Base-by-base conservation (phyloP, 2,888 invertebrate species). In the Hyposoter didymator region DNA sequence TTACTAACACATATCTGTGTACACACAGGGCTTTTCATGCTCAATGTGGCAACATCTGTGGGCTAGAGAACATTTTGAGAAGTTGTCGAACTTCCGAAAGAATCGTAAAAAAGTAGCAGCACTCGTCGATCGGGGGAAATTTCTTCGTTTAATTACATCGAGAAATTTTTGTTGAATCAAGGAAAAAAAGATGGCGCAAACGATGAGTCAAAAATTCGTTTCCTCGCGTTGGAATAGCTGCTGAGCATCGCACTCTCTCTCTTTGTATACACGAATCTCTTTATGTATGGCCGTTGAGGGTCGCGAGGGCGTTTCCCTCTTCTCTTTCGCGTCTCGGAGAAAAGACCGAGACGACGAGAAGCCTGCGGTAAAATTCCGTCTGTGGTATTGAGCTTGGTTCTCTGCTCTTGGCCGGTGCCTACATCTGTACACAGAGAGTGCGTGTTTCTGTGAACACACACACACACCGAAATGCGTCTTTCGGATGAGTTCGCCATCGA, bases 301-400 rank as follows among this genome's bases (percentile, higher is more conserved):
- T 79, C 72, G 79, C 45, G 52, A 67, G 84, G 84, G 78, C 81
- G 84, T 84, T 84, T 78, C 84, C 84, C 81, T 81, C 81, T 64
- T 81, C 81, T 73, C 49, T 64, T 43, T 81, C 45, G 49, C 75
- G 72, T 64, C 80, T 66, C 73, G 47, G 39, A 79, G 49, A 73
- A 52, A 80, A 72, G 52, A 55, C 49, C 62, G 73, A 73, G 79
- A 72, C 62, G 62, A 49, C n/a, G 72, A 55, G 28, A n/a, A 49
- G 72, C 72, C 72, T 64, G 49, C 62, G 64, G 79, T 79, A 64
- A 79, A 79, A 72, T 79, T 79, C 72, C 79, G n/a, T 72, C 49
- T 52, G 67, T 78, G 55, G 49, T 78, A 78, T 22, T 35, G 70
- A 69, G 70, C 55, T 35, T 35, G 55, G 55, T 47, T 81, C 19